A percentile compares a stretch with the other conserved stretches of the same genome.
Conservation (phyloP, 1,140 invertebrate genomes). For the Diachasma alloeum region DNA sequence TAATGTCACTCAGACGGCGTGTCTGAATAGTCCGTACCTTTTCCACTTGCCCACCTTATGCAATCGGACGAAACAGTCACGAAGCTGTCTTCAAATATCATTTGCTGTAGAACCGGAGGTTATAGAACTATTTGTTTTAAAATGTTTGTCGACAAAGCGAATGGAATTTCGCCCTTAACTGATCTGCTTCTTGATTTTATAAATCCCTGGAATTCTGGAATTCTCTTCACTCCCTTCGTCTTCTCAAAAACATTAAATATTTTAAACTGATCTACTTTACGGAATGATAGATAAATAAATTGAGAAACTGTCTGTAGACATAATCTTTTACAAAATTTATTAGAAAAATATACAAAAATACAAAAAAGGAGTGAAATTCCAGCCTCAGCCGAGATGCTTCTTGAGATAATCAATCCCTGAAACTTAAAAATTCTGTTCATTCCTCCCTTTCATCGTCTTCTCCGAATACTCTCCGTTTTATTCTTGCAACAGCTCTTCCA, state of each 20-base stretch:
- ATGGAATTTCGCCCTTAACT: background rate
- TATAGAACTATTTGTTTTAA: too few relatives aligned
- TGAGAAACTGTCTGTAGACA: too few relatives aligned
- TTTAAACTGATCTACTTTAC: too few relatives aligned
- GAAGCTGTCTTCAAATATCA: too few relatives aligned
- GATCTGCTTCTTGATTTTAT: background rate
- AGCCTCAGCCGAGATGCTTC: background rate
- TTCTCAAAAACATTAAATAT: too few relatives aligned
- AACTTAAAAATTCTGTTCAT: constrained; percentile 14
- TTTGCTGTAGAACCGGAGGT: too few relatives aligned
- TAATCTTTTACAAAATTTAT: background rate
- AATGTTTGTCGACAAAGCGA: too few relatives aligned
- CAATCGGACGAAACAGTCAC: too few relatives aligned
- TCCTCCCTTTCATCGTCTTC: constrained; percentile 37
- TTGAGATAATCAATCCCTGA: background rate
- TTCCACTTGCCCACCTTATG: too few relatives aligned
- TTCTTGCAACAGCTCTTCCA: constrained; percentile 49
- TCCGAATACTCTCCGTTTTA: constrained; percentile 53
- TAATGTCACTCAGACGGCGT: too few relatives aligned
- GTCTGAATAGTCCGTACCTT: too few relatives aligned
- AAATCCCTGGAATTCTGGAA: background rate
- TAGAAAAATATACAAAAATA: background rate
- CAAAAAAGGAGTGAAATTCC: background rate
- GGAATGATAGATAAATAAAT: too few relatives aligned
- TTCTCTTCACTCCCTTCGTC: constrained; percentile 29